Evolutionary conservation across 2,888 invertebrate genomes (phyloP).

Genomic region (Chrysina gloriosa): DNA sequence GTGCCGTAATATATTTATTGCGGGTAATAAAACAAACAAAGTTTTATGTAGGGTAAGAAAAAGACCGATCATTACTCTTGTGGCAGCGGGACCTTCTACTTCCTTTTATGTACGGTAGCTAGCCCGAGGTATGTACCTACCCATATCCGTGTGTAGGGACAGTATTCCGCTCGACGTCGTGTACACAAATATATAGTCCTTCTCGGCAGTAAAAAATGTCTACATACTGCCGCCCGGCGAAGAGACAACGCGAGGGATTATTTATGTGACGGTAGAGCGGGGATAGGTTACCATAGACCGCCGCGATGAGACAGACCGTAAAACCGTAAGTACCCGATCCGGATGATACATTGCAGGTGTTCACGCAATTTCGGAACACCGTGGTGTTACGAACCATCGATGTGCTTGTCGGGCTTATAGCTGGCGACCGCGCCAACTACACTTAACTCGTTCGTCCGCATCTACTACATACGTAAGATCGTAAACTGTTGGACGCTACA

Average conservation of each 20-base stretch:
- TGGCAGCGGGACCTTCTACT: slow-evolving; percentile 5
- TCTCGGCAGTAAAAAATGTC: slow-evolving; percentile 49
- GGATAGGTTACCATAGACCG: slow-evolving; percentile 32
- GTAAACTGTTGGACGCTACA: no score
- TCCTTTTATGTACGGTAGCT: slow-evolving; percentile 14
- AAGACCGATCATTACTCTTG: slow-evolving; percentile 28
- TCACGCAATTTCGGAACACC: slow-evolving; percentile 47
- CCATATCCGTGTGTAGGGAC: slow-evolving; percentile 31
- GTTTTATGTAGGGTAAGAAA: slow-evolving; percentile 10
- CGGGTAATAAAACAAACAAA: slow-evolving; percentile 30
- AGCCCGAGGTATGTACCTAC: slow-evolving; percentile 1
- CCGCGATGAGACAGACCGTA: slow-evolving; percentile 49
- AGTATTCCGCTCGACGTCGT: slow-evolving; percentile 24
- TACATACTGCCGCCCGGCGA: slow-evolving; percentile 44
- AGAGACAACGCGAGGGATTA: slow-evolving; percentile 50
- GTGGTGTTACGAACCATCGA: slow-evolving; percentile 30
- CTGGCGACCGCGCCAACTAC: slow-evolving; percentile 24
- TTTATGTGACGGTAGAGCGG: slow-evolving; percentile 49
- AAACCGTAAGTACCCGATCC: slow-evolving; percentile 50
- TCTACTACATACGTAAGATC: no score
- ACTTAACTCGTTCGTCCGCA: slow-evolving; percentile 29
- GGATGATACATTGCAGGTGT: slow-evolving; percentile 51
- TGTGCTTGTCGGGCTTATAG: slow-evolving; percentile 27
- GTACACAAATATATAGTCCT: slow-evolving; percentile 36
- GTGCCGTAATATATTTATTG: slow-evolving; percentile 23